A percentile compares a stretch with the other conserved stretches of the same genome.
These are phyloP conservation scores for Capitella teleta DNA, from an alignment of 1,140 invertebrate species.

Conservation along the genomic window DNA sequence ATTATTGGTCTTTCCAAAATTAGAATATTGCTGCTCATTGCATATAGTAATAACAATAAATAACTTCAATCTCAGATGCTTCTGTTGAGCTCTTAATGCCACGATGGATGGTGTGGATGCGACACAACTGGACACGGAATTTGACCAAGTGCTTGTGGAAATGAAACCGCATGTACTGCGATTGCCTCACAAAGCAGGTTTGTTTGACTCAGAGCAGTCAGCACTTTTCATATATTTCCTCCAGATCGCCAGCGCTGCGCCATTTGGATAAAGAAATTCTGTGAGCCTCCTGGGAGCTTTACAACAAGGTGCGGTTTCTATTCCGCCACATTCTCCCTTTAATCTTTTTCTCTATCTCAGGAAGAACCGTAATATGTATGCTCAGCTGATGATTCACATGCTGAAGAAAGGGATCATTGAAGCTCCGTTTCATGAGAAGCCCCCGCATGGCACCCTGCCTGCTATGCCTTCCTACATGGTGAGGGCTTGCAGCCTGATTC, in stretches of 20 bases:
- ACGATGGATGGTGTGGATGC: slow-evolving; percentile 1
- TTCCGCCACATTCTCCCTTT: no score
- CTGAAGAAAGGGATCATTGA: slow-evolving; percentile 31
- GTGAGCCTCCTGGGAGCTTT: no score
- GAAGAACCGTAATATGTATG: slow-evolving; percentile 28
- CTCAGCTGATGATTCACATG: slow-evolving; percentile 36
- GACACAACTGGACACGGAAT: slow-evolving; percentile 27
- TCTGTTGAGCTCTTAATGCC: no score
- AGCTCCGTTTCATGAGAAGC: slow-evolving; percentile 33
- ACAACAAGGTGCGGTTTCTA: no score
- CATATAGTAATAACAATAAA: no score
- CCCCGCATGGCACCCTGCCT: slow-evolving; percentile 26
- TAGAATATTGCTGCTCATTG: no score
- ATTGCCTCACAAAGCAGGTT: slow-evolving; percentile 36
- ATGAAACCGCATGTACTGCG: slow-evolving; percentile 40
- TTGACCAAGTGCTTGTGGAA: slow-evolving; percentile 35
- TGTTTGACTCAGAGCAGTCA: no score
- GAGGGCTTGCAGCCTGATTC: background rate
- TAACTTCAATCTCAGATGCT: no score
- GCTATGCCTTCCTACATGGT: slow-evolving; percentile 34
- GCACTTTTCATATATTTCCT: no score
- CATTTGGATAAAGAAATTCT: slow-evolving; percentile 41
- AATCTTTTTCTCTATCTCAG: no score
- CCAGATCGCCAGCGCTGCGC: slow-evolving; percentile 40
- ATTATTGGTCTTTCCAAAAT: no score